phyloP scores from a whole-genome alignment of 2,797 vertebrate genomes.

The Hyperoplus lanceolatus region DNA sequence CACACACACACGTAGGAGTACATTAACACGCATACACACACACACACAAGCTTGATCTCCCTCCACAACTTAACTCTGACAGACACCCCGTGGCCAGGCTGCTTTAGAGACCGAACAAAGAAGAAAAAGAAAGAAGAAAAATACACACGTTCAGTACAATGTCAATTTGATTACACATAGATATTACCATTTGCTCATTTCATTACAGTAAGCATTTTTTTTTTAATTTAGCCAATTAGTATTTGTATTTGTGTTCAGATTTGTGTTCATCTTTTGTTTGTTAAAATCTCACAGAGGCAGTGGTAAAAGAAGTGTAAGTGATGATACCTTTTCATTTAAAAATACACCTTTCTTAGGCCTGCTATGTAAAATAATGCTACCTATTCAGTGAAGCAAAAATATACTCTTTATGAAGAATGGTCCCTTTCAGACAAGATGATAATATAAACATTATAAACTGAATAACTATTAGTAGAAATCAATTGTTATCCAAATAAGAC shows the following conservation, averaged over 20 bases:
- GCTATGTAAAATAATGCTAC: no score
- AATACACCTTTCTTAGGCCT: not conserved
- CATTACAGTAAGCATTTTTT: not conserved
- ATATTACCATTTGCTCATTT: not conserved
- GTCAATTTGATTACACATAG: not conserved
- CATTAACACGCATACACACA: slow-evolving; percentile 32
- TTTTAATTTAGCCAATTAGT: not conserved
- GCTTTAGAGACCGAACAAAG: slow-evolving; percentile 15
- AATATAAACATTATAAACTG: not conserved
- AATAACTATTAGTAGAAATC: not conserved
- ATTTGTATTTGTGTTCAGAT: not conserved
- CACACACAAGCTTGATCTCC: slow-evolving; percentile 47
- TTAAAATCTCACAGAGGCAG: not conserved
- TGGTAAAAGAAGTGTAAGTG: not conserved
- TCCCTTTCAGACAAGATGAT: not conserved
- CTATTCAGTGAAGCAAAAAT: no score
- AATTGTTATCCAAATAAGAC: not conserved
- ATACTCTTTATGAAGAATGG: not conserved
- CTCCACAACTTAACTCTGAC: slow-evolving; percentile 58
- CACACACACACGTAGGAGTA: not conserved
- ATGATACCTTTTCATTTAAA: not conserved
- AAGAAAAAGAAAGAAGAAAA: slow-evolving; percentile 49
- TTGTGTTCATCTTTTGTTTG: not conserved
- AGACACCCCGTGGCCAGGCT: slow-evolving; percentile 34
- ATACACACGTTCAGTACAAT: slow-evolving; percentile 7